Evolutionary conservation across 2,888 invertebrate genomes (phyloP), one percentile per base, ranked within the genome.

Genomic region (Steinernema carpocapsae): DNA sequence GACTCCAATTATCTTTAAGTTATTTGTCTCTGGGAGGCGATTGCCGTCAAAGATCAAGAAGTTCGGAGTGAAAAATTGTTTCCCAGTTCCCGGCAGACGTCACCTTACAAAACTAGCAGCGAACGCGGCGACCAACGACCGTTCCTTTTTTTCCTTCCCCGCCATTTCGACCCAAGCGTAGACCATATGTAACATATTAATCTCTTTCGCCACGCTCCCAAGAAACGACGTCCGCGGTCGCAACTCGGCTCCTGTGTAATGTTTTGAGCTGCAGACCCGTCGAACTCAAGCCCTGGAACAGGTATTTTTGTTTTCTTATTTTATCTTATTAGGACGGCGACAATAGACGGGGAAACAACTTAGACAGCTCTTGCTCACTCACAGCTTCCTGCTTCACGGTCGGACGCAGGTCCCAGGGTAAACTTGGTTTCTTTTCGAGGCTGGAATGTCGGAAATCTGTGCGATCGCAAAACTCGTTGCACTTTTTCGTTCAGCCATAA

Each of bases 181-280:
- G 64, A 6, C 64, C 64, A 64, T 37, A 64, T 64, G 64, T 32
- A 32, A 24, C 64, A 32, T 17, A 64, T 64, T 19, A 64, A 64
- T 64, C 64, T 64, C 26, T 12, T 6, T 32, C 32, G 29, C 24
- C 32, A 29, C 17, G 24, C 29, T 29, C 32, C 26, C 56, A 29
- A 17, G 17, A 17, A n/a, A 19, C n/a, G 19, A n/a, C 56, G 56
- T 56, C 26, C 56, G 6, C 56, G 26, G 19, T 32, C 64, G 26
- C 32, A 4, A 64, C 29, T 10, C 64, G 32, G 3, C 37, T 37
- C 4, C 37, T 37, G 17, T 64, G 64, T 64, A 64, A 64, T 64
- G 32, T 32, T 29, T 14, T 26, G 14, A 26, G 64, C 32, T 32
- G 1, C 37, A 64, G 64, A 64, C 64, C 1, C 52, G 22, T 19